Percentiles rank a stretch among this genome's conserved stretches.
phyloP scores from a whole-genome alignment of 2,113 vertebrate species.

The Psittacus erithacus region DNA sequence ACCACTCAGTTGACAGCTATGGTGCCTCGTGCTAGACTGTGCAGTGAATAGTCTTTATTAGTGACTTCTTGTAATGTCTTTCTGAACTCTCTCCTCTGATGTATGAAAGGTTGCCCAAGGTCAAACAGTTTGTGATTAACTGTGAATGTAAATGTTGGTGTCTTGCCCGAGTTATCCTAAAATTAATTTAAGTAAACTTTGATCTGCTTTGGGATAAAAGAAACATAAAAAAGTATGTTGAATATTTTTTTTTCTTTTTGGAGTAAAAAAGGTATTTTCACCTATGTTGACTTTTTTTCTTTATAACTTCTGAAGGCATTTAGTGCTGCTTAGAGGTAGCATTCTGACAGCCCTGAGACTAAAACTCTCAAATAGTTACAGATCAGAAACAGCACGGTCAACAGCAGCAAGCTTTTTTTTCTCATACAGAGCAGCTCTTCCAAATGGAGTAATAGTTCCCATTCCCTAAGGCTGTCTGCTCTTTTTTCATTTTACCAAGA shows the following conservation, averaged over 20 bases:
- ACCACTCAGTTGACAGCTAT: background rate
- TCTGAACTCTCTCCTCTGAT: background rate
- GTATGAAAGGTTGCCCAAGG: background rate
- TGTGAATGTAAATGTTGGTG: background rate
- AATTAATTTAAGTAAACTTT: background rate
- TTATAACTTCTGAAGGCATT: background rate
- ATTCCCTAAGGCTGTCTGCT: background rate
- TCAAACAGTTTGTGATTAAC: background rate
- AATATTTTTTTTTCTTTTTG: background rate
- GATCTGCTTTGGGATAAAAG: background rate
- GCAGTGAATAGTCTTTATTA: background rate
- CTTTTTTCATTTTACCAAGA: background rate
- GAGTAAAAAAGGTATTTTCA: background rate
- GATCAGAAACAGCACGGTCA: background rate
- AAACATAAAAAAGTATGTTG: background rate
- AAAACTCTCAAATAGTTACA: background rate
- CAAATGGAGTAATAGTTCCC: background rate
- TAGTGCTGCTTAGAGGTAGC: background rate
- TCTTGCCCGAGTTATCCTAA: background rate
- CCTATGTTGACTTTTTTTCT: background rate
- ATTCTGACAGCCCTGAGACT: background rate
- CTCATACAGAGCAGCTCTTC: background rate
- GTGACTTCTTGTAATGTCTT: background rate
- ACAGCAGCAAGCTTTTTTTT: background rate
- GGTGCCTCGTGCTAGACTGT: background rate